Conservation (phyloP, 2,797 vertebrate species). For the Chiroxiphia lanceolata region DNA sequence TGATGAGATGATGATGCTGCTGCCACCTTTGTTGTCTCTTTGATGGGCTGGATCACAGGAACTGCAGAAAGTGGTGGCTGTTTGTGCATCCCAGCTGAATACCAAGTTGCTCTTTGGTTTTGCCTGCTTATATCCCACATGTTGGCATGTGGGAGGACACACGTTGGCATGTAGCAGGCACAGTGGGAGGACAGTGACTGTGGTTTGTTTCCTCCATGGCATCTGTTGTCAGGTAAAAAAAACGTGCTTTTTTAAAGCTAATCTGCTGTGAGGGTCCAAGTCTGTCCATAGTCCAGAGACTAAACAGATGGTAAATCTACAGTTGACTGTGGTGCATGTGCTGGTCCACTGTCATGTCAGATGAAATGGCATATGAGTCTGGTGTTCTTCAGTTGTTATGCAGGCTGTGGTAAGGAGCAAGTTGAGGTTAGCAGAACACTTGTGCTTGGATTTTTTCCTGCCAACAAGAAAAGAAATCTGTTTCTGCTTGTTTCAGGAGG, state of each 20-base stretch:
- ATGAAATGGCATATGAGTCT: not conserved
- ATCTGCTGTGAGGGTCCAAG: not conserved
- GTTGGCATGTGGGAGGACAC: not conserved
- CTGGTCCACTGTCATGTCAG: not conserved
- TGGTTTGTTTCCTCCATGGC: not conserved
- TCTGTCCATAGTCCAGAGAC: not conserved
- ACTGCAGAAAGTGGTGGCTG: not conserved
- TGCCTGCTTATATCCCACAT: not conserved
- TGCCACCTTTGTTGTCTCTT: not conserved
- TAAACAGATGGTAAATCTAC: not conserved
- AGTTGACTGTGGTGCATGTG: not conserved
- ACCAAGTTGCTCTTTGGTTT: not conserved
- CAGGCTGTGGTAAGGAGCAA: not conserved
- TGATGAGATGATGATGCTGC: no score
- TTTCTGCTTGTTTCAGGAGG: not conserved
- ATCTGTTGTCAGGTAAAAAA: not conserved
- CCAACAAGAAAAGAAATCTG: not conserved
- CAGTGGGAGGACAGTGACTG: not conserved
- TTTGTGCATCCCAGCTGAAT: not conserved
- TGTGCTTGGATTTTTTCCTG: not conserved
- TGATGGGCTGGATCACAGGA: not conserved
- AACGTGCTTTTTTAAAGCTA: fast-evolving
- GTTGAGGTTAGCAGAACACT: not conserved
- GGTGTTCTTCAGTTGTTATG: not conserved
- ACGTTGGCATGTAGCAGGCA: not conserved